Conservation (phyloP, 2,888 invertebrate genomes). For the Eledona agricola region DNA sequence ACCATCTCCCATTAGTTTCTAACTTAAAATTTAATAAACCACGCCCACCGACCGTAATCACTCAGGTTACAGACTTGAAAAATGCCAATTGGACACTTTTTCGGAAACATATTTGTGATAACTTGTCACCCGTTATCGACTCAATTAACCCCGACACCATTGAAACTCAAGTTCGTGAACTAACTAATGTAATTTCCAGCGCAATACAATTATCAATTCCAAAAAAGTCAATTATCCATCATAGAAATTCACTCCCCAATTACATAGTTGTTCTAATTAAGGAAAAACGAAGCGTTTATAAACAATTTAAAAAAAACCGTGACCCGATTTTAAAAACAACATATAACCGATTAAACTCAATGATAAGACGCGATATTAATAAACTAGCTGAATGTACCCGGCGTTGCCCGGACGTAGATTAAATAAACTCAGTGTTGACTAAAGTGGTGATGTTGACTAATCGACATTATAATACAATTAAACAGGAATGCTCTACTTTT, state of each 20-base stretch:
- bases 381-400: not conserved
- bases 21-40: not conserved
- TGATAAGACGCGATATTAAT: constrained; percentile 13
- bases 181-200: not conserved
- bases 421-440: too few species aligned
- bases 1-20: constrained; percentile 14
- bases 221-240: constrained; percentile 1
- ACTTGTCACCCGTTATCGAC: too few species aligned
- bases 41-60: not conserved
- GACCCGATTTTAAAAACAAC: constrained; percentile 3
- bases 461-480: too few species aligned
- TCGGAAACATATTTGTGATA: too few species aligned
- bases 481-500: too few species aligned
- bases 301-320: constrained; percentile 2
- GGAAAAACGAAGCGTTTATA: constrained; percentile 9
- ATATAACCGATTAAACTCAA: constrained; percentile 18
- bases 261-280: constrained; percentile 8
- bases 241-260: not conserved
- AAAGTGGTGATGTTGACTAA: too few species aligned
- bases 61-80: constrained; percentile 2
- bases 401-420: too few species aligned
- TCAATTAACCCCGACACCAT: constrained; percentile 3
- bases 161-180: not conserved
- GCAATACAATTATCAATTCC: not conserved
- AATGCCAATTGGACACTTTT: constrained; percentile 9